Base-by-base conservation (phyloP, 2,888 invertebrate genomes). In the Morpho achilles region DNA sequence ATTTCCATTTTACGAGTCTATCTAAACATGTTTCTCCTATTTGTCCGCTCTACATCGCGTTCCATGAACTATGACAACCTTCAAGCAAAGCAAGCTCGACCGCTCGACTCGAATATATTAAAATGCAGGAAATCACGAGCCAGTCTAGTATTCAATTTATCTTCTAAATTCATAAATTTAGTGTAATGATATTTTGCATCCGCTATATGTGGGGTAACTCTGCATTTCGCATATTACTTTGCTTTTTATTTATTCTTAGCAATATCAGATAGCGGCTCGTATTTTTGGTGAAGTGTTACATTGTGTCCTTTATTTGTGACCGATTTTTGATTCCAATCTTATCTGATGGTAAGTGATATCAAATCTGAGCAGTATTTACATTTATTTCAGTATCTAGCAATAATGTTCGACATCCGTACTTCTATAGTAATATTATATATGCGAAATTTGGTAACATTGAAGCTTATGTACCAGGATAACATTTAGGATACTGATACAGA, bases 91-190 rank as follows among this genome's bases (percentile, higher is more conserved):
- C 50, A 75, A 75, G 70, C 63, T 65, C 65, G 67, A 64, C 68
- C 68, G 77, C 77, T 79, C 76, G 74, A 72, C 74, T 76, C 70
- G 87, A 83, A 88, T 88, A 87, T 77, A 87, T 88, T 88, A 87
- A 74, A 60, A 81, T 77, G 77, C 84, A 87, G 88, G 89, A 89
- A 88, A 87, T 87, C 88, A 87, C 86, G 84, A 84, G 72, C 79
- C 72, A 74, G 76, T 76, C 81, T 78, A 80, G 75, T 76, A 77
- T 78, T 80, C 84, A 82, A 87, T 89, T 86, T 88, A 87, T 88
- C 86, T 83, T 87, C 79, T 74, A 82, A 87, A 87, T 84, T 86
- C 84, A 84, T 87, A 87, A 85, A 87, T 88, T 76, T 77, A 74
- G 75, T 76, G 74, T 83, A 86, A 87, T 83, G 82, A 86, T 82